Evolutionary conservation across 2,888 invertebrate species (phyloP).

Genomic region (Pyrochroa serraticornis): DNA sequence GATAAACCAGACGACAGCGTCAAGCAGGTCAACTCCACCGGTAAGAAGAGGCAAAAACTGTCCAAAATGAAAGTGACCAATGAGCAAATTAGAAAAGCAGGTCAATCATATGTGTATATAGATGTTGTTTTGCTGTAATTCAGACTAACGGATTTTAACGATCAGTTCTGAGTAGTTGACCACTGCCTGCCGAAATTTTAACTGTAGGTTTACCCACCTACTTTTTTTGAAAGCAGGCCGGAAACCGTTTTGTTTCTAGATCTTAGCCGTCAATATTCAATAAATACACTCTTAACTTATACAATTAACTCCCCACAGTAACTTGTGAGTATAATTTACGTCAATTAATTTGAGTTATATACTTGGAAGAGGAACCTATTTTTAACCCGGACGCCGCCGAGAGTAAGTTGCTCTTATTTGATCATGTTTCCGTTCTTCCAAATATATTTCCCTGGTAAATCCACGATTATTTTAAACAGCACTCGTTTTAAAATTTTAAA

Average conservation of each 20-base stretch:
- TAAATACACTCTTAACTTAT: constrained; percentile 6
- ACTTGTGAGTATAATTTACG: constrained; percentile 26
- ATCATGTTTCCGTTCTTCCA: constrained; percentile 1
- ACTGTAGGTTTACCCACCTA: constrained; percentile 41
- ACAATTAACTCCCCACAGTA: constrained; percentile 8
- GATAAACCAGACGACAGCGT: constrained; percentile 81
- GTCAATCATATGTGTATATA: constrained; percentile 58
- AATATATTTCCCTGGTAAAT: background rate
- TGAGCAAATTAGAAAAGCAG: constrained; percentile 61
- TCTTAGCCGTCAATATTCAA: constrained; percentile 16
- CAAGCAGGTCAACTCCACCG: constrained; percentile 76
- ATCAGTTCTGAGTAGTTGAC: constrained; percentile 22
- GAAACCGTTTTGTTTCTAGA: constrained; percentile 11
- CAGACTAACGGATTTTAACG: constrained; percentile 27
- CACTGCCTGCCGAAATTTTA: constrained; percentile 25
- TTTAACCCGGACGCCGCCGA: too few species aligned
- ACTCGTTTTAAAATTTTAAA: too few species aligned
- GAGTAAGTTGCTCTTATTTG: constrained; percentile 6
- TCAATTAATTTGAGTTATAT: background rate
- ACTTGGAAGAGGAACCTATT: background rate
- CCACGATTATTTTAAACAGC: too few species aligned
- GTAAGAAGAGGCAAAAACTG: constrained; percentile 69
- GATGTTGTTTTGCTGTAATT: constrained; percentile 60
- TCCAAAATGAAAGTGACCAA: constrained; percentile 61
- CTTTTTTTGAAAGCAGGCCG: constrained; percentile 49